These are phyloP conservation scores for Heliothis subflexa DNA, from an alignment of 1,140 invertebrate species.

Conservation along the genomic window DNA sequence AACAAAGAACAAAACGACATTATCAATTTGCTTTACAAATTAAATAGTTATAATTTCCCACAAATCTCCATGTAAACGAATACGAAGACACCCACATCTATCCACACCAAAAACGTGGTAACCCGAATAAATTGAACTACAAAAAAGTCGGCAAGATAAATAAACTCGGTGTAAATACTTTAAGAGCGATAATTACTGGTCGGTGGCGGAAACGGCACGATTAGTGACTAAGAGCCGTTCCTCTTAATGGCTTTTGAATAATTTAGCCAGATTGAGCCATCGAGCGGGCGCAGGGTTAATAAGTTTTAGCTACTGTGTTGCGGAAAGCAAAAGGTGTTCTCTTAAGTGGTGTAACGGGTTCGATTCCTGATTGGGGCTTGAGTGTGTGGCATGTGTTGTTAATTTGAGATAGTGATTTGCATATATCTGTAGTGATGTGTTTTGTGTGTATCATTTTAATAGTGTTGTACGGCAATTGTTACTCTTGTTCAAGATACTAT, in stretches of 20 bases:
- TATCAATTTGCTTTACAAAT: not conserved
- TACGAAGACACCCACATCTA: constrained; percentile 54
- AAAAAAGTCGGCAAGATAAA: constrained; percentile 60
- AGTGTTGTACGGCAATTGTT: not conserved
- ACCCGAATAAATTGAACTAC: constrained; percentile 60
- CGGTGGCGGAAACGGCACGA: constrained; percentile 74
- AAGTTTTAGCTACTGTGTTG: constrained; percentile 24
- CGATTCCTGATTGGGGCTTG: constrained; percentile 11
- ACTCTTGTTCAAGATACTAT: too few species aligned
- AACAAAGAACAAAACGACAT: not conserved
- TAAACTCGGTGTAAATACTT: constrained; percentile 62
- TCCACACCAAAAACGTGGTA: constrained; percentile 53
- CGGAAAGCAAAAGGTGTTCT: constrained; percentile 28
- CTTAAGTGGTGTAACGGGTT: constrained; percentile 37
- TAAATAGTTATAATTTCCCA: too few species aligned
- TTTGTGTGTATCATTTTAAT: not conserved
- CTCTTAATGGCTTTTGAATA: constrained; percentile 72
- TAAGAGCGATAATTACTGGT: constrained; percentile 69
- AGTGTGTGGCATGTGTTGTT: constrained; percentile 17
- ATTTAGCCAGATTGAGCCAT: constrained; percentile 64
- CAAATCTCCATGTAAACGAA: constrained; percentile 56
- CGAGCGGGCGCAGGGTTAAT: not conserved
- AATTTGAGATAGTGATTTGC: constrained; percentile 13
- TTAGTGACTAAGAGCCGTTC: constrained; percentile 75
- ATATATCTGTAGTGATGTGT: not conserved